Percentiles rank a stretch among this genome's conserved stretches.
Conservation (phyloP, 2,113 vertebrate species). For the Macheiramphus alcinus region DNA sequence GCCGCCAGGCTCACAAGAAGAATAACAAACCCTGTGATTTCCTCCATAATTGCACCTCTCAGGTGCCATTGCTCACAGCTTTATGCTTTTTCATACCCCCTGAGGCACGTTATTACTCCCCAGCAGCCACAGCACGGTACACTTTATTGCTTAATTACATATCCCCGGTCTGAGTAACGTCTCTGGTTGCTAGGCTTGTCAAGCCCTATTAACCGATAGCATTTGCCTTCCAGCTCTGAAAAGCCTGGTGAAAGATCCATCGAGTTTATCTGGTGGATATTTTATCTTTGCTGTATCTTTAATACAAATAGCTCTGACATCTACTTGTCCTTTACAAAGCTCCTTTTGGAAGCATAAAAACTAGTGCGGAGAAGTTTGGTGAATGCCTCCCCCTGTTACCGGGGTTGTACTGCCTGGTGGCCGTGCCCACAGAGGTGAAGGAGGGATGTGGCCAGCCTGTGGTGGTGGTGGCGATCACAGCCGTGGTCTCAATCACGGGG, state of each 20-base stretch:
- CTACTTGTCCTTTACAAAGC: background rate
- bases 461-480: background rate
- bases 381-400: accelerated
- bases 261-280: background rate
- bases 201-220: background rate
- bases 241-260: background rate
- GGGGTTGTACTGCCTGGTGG: background rate
- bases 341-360: background rate
- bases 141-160: background rate
- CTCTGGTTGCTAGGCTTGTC: background rate
- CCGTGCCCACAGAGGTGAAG: accelerated
- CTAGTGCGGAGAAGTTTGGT: accelerated
- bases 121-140: background rate
- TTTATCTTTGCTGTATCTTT: background rate
- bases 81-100: background rate
- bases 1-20: background rate
- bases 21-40: background rate
- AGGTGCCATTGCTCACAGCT: background rate
- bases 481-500: accelerated
- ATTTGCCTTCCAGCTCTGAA: background rate
- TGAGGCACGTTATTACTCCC: background rate
- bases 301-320: background rate
- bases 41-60: background rate
- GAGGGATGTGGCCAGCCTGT: accelerated
- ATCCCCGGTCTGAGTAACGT: background rate